phyloP scores from a whole-genome alignment of 2,797 vertebrate genomes.

The Peromyscus nudipes region DNA sequence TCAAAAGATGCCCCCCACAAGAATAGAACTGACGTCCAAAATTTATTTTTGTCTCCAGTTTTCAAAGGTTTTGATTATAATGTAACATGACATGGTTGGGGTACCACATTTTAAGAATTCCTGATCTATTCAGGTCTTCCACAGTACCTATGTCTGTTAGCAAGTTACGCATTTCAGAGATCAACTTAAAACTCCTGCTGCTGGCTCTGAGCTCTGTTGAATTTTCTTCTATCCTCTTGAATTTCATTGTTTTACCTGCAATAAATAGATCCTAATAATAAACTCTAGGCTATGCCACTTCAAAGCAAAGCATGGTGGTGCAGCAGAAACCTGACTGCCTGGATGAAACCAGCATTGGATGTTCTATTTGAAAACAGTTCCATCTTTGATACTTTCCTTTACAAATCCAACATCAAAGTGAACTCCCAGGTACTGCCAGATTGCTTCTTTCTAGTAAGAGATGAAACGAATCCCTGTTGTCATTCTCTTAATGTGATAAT shows the following conservation, averaged over 20 bases:
- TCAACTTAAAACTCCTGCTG: slow-evolving; percentile 65
- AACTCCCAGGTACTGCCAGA: slow-evolving; percentile 86
- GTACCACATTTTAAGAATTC: neutral
- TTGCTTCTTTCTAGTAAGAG: slow-evolving; percentile 87
- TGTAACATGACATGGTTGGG: neutral
- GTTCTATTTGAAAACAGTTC: slow-evolving; percentile 85
- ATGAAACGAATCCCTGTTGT: slow-evolving; percentile 86
- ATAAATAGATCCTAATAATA: slow-evolving; percentile 74
- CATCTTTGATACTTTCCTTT: slow-evolving; percentile 87
- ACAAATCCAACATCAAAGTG: slow-evolving; percentile 89
- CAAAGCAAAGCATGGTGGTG: slow-evolving; percentile 85
- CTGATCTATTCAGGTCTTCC: neutral
- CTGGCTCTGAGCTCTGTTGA: slow-evolving; percentile 69
- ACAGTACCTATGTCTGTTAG: neutral
- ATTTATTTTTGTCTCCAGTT: neutral
- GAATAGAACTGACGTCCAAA: neutral
- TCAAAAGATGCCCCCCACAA: neutral
- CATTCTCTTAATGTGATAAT: slow-evolving; percentile 88
- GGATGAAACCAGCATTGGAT: slow-evolving; percentile 85
- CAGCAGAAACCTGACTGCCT: slow-evolving; percentile 79
- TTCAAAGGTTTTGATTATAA: neutral
- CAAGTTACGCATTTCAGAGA: slow-evolving; percentile 41
- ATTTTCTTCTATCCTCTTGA: slow-evolving; percentile 72
- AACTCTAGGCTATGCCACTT: slow-evolving; percentile 80
- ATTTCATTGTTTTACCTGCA: slow-evolving; percentile 67